Base-by-base conservation (phyloP, 2,888 invertebrate species). In the Neelides folsomi region DNA sequence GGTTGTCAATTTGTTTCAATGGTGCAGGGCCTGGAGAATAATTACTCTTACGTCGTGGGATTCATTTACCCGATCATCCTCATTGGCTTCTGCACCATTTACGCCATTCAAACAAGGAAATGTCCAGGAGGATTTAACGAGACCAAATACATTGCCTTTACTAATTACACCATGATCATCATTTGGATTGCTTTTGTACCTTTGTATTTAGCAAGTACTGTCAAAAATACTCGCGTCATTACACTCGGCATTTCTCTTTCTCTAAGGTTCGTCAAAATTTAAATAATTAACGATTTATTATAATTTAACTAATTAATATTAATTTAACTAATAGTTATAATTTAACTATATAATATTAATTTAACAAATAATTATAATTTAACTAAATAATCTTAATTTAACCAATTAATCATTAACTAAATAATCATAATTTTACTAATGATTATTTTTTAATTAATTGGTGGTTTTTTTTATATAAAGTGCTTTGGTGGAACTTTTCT, bases 41-140 rank as follows among this genome's bases (percentile, higher is more conserved):
- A 73, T 48, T 70, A 71, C 47, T 72, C 74, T 1, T 76, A 75
- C 65, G 68, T 71, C 58, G 57, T 62, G 8, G 75, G 74, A 0
- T 68, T 77, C 34, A 67, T 73, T 36, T 77, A 76, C 58, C 76
- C 77, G 0, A 72, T 76, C 40, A 54, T 76, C 35, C 67, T 77
- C 16, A 74, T 77, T 56, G 70, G 75, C 2, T 65, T 71, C 38
- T 77, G 76, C 65, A 75, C 76, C 1, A 68, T 75, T 9, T 77
- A 76, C 64, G 77, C 77, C 13, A 69, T 77, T 52, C 75, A 75
- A 64, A 77, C 77, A 7, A 66, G 77, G 47, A 77, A 77, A 63
- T 76, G 76, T 57, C 77, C 77, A 0, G 76, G 75, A 53, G 77
- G 77, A 1, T 77, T 77, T 67, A 77, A 77, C 66, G 77, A 77